phyloP scores from a whole-genome alignment of 64 coral and sea anemone species.

The Astreopora myriophthalma region DNA sequence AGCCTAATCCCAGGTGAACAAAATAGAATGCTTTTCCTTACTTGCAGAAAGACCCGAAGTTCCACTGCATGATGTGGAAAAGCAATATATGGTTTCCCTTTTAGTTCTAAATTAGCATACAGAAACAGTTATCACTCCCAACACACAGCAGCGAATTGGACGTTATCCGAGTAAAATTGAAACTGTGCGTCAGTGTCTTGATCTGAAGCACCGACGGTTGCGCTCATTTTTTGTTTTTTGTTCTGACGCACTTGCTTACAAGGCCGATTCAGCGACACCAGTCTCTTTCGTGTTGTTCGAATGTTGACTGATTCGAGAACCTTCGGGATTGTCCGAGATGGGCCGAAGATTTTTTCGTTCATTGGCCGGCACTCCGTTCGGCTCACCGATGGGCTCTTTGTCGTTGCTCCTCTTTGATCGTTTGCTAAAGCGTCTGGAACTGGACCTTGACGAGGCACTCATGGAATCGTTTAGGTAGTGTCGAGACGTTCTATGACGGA shows the following conservation, averaged over 20 bases:
- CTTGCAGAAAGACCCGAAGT: too few relatives aligned
- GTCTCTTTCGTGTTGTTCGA: neutral
- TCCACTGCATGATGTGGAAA: too few relatives aligned
- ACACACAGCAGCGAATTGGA: too few relatives aligned
- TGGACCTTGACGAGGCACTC: neutral
- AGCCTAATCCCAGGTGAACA: too few relatives aligned
- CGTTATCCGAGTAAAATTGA: too few relatives aligned
- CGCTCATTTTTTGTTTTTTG: too few relatives aligned
- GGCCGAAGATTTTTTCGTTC: neutral
- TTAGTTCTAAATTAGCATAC: too few relatives aligned
- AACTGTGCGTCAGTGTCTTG: too few relatives aligned
- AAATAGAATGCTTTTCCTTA: too few relatives aligned
- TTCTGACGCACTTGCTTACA: neutral
- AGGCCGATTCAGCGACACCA: neutral
- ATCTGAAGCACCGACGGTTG: too few relatives aligned
- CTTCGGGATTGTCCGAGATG: constrained; percentile 3
- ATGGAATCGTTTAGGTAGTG: neutral
- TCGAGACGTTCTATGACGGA: constrained; percentile 11
- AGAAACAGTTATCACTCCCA: too few relatives aligned
- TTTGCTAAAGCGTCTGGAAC: constrained; percentile 15
- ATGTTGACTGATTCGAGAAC: neutral
- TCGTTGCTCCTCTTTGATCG: neutral
- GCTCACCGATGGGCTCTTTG: neutral
- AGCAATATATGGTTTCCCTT: too few relatives aligned
- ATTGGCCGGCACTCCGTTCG: neutral